Evolutionary conservation across 2,797 vertebrate species (phyloP).

Genomic region (Gambusia yucatana): DNA sequence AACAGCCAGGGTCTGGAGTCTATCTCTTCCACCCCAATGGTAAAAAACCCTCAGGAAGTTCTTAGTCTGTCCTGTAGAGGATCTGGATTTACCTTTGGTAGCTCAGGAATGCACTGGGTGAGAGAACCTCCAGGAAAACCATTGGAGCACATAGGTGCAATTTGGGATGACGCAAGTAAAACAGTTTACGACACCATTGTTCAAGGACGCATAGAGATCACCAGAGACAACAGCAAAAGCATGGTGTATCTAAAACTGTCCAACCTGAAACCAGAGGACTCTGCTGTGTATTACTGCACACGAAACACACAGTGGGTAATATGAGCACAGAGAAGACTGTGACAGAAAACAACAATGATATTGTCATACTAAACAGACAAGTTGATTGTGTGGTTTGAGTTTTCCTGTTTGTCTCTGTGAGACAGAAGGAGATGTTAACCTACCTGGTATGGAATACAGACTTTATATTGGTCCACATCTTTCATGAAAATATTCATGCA

Average conservation of each 20-base stretch:
- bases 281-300: neutral
- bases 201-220: neutral
- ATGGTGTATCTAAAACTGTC: neutral
- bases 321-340: neutral
- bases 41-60: conserved; percentile 25
- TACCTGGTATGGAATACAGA: too few relatives aligned
- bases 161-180: neutral
- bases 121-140: conserved; percentile 8
- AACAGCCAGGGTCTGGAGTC: conserved; percentile 38
- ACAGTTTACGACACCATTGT: neutral
- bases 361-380: neutral
- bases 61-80: conserved; percentile 45
- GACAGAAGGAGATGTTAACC: neutral
- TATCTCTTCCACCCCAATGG: conserved; percentile 29
- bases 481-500: too few relatives aligned
- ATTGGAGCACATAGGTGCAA: conserved; percentile 5
- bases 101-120: conserved; percentile 31
- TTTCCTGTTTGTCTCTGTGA: neutral
- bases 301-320: neutral
- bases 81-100: conserved; percentile 34
- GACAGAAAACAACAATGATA: too few relatives aligned
- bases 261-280: neutral
- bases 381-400: neutral
- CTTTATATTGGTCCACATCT: too few relatives aligned
- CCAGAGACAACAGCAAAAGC: neutral